A percentile compares a stretch with the other conserved stretches of the same genome.
These are phyloP conservation scores for Cantharis nigra DNA, from an alignment of 2,888 invertebrate genomes.

Conservation along the genomic window DNA sequence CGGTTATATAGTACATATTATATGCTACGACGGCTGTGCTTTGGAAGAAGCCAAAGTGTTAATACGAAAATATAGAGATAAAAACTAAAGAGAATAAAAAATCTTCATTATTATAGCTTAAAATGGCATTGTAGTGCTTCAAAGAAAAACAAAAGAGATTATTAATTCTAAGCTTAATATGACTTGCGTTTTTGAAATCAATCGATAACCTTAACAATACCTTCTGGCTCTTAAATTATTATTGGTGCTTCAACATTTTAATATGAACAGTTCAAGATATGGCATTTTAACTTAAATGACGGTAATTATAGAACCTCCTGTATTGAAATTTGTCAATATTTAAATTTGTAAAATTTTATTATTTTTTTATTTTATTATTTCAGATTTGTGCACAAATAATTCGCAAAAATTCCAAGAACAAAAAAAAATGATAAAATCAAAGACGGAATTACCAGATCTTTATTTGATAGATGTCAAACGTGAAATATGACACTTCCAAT, in stretches of 20 bases:
- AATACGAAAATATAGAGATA: not conserved
- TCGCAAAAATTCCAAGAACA: too few species aligned
- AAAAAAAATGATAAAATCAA: not conserved
- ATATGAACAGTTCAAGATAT: not conserved
- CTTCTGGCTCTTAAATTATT: not conserved
- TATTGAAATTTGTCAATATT: too few species aligned
- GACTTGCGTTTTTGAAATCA: not conserved
- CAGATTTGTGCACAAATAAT: too few species aligned
- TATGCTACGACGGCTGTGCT: too few species aligned
- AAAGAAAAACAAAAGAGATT: not conserved
- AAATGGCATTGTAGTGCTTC: not conserved
- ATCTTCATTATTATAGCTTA: not conserved
- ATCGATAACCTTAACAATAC: not conserved
- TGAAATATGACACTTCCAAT: not conserved
- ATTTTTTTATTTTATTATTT: too few species aligned
- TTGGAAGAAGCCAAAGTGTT: not conserved
- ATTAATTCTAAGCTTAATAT: not conserved
- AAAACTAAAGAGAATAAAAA: not conserved
- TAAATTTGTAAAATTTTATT: too few species aligned
- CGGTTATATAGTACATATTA: too few species aligned
- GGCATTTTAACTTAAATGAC: not conserved
- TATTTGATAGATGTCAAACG: not conserved
- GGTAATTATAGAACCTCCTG: not conserved
- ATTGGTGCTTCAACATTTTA: not conserved
- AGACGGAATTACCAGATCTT: not conserved